Evolutionary conservation across 2,888 invertebrate genomes (phyloP), one percentile per base, ranked within the genome.

Genomic region (Lasioglossum vierecki): DNA sequence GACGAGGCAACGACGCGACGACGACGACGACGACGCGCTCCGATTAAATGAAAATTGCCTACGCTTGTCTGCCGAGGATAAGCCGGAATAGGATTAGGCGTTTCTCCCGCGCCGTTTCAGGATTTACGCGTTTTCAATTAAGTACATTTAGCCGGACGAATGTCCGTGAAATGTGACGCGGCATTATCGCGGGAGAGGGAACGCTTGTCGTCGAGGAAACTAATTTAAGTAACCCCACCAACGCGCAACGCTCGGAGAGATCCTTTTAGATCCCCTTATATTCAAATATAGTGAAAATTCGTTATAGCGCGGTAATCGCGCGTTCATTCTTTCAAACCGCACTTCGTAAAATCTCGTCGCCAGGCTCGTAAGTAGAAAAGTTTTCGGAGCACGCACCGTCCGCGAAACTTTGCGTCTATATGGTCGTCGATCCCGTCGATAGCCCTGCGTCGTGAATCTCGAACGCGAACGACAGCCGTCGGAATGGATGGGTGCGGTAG

Each of bases 101-200:
- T 80, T 22, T 13, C 57, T 72, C 77, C 41, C 60, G 75, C 41
- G 30, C 60, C 76, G 74, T 72, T 83, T 39, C 71, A 53, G 82
- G 87, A 88, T 87, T 82, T 81, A 81, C 82, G 68, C 84, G 81
- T 88, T 86, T 88, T 82, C 88, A 88, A 88, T 88, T 88, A 88
- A 81, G 79, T 30, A 70, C 80, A 77, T 70, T 84, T 88, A 88
- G 63, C 80, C 63, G 68, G 79, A 66, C 82, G 73, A 76, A 79
- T 76, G 83, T 83, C 72, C 83, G 44, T 49, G 83, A 68, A 79
- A 57, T 79, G 63, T 30, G 80, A 72, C 30, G 79, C 75, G 77
- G 53, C 79, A 77, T 79, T 73, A 84, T 71, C 75, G 39, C 60
- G 35, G 22, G 22, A 46, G 76, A 41, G 68, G 41, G 73, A 73